phyloP scores from a whole-genome alignment of 2,113 vertebrate genomes.

The Syngnathus scovelli region DNA sequence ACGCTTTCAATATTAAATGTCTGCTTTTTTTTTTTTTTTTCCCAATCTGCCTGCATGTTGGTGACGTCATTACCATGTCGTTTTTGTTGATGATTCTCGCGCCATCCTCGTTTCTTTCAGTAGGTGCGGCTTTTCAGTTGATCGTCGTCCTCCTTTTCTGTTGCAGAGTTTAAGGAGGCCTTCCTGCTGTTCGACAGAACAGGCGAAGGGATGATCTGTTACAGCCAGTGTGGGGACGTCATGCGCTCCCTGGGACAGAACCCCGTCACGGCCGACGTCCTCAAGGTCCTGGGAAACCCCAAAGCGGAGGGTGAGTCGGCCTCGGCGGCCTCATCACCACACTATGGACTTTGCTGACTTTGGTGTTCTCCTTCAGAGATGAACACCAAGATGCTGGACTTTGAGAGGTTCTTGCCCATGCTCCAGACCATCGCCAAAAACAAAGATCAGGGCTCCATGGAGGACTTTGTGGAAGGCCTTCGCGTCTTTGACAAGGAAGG shows the following conservation, averaged over 20 bases:
- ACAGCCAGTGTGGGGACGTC: slow-evolving; percentile 87
- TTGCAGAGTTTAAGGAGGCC: slow-evolving; percentile 89
- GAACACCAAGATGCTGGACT: slow-evolving; percentile 85
- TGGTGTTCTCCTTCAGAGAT: slow-evolving; percentile 72
- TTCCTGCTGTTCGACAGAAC: slow-evolving; percentile 91
- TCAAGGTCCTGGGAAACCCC: slow-evolving; percentile 92
- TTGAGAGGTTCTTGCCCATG: slow-evolving; percentile 96
- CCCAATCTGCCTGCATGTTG: background rate
- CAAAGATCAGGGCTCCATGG: slow-evolving; percentile 92
- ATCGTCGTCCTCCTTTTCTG: background rate
- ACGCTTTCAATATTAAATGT: background rate
- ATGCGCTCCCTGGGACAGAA: slow-evolving; percentile 94
- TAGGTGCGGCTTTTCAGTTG: background rate
- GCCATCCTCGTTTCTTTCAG: background rate
- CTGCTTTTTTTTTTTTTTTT: background rate
- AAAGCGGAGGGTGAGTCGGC: slow-evolving; percentile 82
- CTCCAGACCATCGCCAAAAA: slow-evolving; percentile 92
- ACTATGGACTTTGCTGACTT: too few species aligned
- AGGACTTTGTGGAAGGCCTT: slow-evolving; percentile 91
- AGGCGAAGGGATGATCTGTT: slow-evolving; percentile 88
- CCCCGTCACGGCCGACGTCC: slow-evolving; percentile 90
- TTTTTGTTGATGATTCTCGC: background rate
- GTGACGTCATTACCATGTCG: background rate
- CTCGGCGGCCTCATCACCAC: background rate
- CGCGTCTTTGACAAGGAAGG: slow-evolving; percentile 94